A percentile compares a stretch with the other conserved stretches of the same genome.
phyloP scores from a whole-genome alignment of 2,797 vertebrate species.

The Rachycentron canadum region DNA sequence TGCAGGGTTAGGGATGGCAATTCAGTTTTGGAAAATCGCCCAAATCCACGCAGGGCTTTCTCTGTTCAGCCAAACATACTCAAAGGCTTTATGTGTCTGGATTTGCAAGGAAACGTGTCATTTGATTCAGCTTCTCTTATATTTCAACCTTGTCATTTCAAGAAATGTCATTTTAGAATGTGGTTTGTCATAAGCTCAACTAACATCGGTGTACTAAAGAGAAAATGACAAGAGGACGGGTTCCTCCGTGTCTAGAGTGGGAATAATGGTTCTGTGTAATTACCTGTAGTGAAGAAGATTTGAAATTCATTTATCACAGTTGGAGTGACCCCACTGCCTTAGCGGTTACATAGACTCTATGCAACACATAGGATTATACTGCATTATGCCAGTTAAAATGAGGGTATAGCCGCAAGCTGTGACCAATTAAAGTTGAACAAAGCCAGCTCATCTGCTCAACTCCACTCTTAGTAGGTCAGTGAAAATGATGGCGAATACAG shows the following conservation, averaged over 20 bases:
- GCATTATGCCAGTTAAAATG: slow-evolving; percentile 80
- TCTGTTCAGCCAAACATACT: slow-evolving; percentile 16
- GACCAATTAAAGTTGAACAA: slow-evolving; percentile 86
- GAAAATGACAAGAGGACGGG: slow-evolving; percentile 54
- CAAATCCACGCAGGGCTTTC: slow-evolving; percentile 33
- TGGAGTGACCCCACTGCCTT: slow-evolving; percentile 72
- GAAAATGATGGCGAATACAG: slow-evolving; percentile 80
- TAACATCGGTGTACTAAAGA: slow-evolving; percentile 34
- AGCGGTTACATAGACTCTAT: slow-evolving; percentile 70
- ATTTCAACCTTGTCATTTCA: slow-evolving; percentile 57
- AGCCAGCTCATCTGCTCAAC: slow-evolving; percentile 86
- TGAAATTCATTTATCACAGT: slow-evolving; percentile 77
- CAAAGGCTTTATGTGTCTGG: slow-evolving; percentile 25
- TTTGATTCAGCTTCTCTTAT: slow-evolving; percentile 34
- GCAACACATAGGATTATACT: slow-evolving; percentile 79
- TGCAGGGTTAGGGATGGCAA: background rate
- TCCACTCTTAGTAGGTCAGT: slow-evolving; percentile 85
- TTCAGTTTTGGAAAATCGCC: slow-evolving; percentile 43
- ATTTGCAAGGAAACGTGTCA: slow-evolving; percentile 44
- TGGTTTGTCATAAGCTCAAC: slow-evolving; percentile 45
- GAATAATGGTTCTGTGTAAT: slow-evolving; percentile 77
- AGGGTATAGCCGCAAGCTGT: slow-evolving; percentile 82
- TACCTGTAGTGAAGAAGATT: slow-evolving; percentile 80
- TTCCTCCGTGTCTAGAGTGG: slow-evolving; percentile 54
- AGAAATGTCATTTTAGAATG: slow-evolving; percentile 43